phyloP scores from a whole-genome alignment of 2,113 vertebrate genomes.

The Perca flavescens region DNA sequence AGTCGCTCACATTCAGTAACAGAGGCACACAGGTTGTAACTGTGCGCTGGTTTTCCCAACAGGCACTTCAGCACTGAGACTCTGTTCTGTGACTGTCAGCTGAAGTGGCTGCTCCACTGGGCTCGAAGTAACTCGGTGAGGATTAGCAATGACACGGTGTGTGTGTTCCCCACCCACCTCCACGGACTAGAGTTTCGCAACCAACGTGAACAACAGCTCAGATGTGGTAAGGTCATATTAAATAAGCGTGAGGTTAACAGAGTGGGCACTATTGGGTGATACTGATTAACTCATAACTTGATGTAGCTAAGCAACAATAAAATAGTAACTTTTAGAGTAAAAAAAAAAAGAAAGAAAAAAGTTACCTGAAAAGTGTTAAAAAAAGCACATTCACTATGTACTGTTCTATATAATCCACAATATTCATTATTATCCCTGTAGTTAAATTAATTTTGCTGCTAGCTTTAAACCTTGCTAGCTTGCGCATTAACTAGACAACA shows the following conservation, averaged over 20 bases:
- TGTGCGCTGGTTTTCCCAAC: constrained; percentile 35
- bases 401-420: not conserved
- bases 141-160: constrained; percentile 88
- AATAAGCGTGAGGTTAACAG: not conserved
- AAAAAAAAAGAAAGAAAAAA: too few relatives aligned
- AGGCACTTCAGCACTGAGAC: constrained; percentile 90
- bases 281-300: too few relatives aligned
- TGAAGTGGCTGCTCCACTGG: constrained; percentile 90
- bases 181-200: constrained; percentile 85
- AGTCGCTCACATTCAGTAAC: not conserved
- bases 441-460: not conserved
- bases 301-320: not conserved
- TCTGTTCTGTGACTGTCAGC: constrained; percentile 93
- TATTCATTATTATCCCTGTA: not conserved
- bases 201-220: constrained; percentile 87
- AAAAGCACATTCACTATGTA: too few relatives aligned
- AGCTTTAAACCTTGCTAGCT: not conserved
- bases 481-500: not conserved
- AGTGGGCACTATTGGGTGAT: too few relatives aligned
- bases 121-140: constrained; percentile 83
- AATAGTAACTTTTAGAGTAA: not conserved
- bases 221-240: constrained; percentile 84
- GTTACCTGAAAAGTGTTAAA: too few relatives aligned
- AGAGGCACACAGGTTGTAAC: constrained; percentile 2
- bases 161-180: constrained; percentile 86